Base-by-base conservation (phyloP, 2,113 vertebrate species). In the Telmatochromis sp. region DNA sequence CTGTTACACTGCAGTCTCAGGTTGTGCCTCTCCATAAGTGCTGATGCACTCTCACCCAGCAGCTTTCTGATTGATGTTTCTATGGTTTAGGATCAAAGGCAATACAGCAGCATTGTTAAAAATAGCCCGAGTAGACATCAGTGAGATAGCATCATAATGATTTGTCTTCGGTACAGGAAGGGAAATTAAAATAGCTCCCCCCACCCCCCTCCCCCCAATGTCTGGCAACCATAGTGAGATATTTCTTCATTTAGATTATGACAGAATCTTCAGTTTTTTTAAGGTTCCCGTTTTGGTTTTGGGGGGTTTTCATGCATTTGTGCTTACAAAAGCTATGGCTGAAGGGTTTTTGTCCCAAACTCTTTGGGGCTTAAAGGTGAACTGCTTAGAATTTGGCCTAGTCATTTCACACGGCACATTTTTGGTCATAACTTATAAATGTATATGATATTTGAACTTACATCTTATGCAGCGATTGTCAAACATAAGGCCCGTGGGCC, bases 31-130 rank as follows among this genome's bases (percentile, higher is more conserved):
- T 28, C 58, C 21, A 26, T 79, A 51, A 84, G 37, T 55, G 83
- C 86, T 84, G 81, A 84, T 88, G 89, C 89, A 19, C 80, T 85
- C 79, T 87, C 80, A 78, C 87, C 93, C 91, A 60, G 87, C 83
- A 86, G 90, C 83, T 45, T 55, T 84, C 81, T 87, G 82, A 92
- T n/a, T 91, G 89, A 92, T 83, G 78, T 86, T 90, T 87, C 86
- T 54, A 1, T 35, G 50, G 65, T 57, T 79, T 54, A 23, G 86
- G 84, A 90, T 87, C 21, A 84, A 89, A 89, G 73, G 80, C 58
- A 80, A 81, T 86, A 82, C 35, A 45, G 80, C 81, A 26, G 60
- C 50, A 42, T 83, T 73, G 75, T 86, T 88, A 90, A 90, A 92
- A 89, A 91, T 87, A 91, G 45, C 33, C 40, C 2, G 9, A 26